phyloP scores from a whole-genome alignment of 2,113 vertebrate genomes.

The Xiphophorus maculatus region DNA sequence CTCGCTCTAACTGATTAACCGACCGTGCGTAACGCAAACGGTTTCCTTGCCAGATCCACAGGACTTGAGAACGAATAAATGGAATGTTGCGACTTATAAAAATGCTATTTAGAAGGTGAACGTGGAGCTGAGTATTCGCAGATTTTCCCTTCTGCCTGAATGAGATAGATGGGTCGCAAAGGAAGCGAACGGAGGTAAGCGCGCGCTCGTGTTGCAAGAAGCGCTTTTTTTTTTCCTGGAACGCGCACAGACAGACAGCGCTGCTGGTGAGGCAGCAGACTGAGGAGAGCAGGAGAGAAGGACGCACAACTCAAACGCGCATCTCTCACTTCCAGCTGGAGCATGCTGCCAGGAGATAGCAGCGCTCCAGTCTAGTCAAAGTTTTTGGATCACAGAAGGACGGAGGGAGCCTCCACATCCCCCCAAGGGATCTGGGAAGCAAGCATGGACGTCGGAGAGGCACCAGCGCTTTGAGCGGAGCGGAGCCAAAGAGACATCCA shows the following conservation, averaged over 20 bases:
- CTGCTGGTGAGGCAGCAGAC: constrained; percentile 61
- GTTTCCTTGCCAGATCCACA: not conserved
- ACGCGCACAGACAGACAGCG: constrained; percentile 63
- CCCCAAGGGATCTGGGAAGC: not conserved
- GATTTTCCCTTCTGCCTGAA: constrained; percentile 36
- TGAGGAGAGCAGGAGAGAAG: constrained; percentile 39
- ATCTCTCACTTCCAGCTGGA: constrained; percentile 39
- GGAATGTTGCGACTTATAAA: too few relatives aligned
- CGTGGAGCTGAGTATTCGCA: constrained; percentile 8
- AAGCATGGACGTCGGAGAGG: constrained; percentile 40
- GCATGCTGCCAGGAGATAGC: constrained; percentile 16
- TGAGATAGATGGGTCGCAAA: constrained; percentile 37
- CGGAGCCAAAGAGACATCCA: constrained; percentile 46
- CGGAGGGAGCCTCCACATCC: constrained; percentile 2
- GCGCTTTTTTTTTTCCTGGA: constrained; percentile 31
- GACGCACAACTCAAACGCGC: constrained; percentile 31
- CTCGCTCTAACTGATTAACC: not conserved
- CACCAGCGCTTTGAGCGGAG: constrained; percentile 44
- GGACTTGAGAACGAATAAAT: not conserved
- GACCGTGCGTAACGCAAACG: constrained; percentile 45
- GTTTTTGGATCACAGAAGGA: constrained; percentile 28
- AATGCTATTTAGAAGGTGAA: too few relatives aligned
- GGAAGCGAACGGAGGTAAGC: constrained; percentile 53
- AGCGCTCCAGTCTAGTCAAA: constrained; percentile 29
- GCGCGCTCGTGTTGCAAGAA: constrained; percentile 64